Evolutionary conservation across 2,797 vertebrate genomes (phyloP).

Genomic region (Delichon dasypus): DNA sequence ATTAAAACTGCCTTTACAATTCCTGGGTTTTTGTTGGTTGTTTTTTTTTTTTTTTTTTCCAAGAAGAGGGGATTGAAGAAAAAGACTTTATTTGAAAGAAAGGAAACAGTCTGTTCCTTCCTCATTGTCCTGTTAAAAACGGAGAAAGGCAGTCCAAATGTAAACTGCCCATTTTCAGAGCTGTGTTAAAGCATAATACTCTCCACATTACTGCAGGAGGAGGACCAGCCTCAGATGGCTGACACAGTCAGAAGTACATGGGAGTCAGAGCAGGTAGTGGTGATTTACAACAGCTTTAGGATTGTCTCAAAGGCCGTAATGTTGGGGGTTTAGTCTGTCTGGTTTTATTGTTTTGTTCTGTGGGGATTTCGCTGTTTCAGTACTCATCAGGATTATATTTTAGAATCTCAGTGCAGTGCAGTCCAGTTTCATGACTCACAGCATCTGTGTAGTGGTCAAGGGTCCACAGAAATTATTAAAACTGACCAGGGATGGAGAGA

Average conservation of each 20-base stretch:
- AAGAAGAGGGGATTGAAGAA: not conserved
- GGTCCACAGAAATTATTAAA: not conserved
- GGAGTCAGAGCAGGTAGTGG: not conserved
- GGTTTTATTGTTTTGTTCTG: not conserved
- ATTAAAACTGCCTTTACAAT: not conserved
- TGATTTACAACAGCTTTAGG: not conserved
- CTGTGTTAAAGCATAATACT: not conserved
- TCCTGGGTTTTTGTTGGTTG: too few relatives aligned
- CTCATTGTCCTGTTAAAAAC: not conserved
- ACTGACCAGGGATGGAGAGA: not conserved
- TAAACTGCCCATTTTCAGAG: not conserved
- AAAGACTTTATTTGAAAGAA: not conserved
- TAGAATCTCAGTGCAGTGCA: not conserved
- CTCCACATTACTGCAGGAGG: not conserved
- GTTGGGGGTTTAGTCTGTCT: not conserved
- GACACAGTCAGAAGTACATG: not conserved
- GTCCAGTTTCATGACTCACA: not conserved
- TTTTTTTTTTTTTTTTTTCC: not conserved
- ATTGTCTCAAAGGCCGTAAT: not conserved
- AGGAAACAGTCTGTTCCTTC: not conserved
- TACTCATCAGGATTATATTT: not conserved
- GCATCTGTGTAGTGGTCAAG: not conserved
- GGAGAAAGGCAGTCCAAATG: not conserved
- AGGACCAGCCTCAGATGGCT: not conserved
- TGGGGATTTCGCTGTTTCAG: not conserved